Percentiles rank a stretch among this genome's conserved stretches.
phyloP scores from a whole-genome alignment of 1,140 invertebrate genomes.

The Globodera ellingtonae region DNA sequence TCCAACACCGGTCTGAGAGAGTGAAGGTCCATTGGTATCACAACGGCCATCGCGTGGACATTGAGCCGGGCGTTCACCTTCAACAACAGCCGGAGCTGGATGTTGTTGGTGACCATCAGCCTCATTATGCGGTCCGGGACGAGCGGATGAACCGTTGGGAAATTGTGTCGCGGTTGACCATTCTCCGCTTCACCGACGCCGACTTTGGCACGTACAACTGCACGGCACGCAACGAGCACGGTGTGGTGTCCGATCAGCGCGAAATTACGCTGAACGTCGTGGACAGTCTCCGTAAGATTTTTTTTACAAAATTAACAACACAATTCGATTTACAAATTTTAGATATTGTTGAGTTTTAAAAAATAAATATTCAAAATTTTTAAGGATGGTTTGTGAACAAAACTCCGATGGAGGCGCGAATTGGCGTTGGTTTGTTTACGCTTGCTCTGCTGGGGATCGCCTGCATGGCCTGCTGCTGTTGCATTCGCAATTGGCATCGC shows the following conservation, averaged over 20 bases:
- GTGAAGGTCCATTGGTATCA: slow-evolving; percentile 31
- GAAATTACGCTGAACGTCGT: slow-evolving; percentile 7
- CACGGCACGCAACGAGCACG: slow-evolving; percentile 33
- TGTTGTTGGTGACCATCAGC: slow-evolving; percentile 2
- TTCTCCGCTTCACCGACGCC: background rate
- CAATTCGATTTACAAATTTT: background rate
- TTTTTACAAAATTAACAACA: background rate
- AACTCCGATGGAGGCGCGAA: background rate
- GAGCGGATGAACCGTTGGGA: background rate
- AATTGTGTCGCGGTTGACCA: slow-evolving; percentile 14
- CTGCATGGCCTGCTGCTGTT: slow-evolving; percentile 11
- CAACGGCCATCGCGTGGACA: slow-evolving; percentile 24
- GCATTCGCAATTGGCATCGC: background rate
- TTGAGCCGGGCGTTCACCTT: background rate
- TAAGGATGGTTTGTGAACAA: background rate
- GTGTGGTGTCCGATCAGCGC: slow-evolving; percentile 11
- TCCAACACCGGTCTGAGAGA: slow-evolving; percentile 21
- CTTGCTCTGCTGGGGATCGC: background rate
- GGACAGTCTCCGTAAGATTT: slow-evolving; percentile 26
- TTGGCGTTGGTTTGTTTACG: background rate
- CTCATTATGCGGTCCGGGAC: slow-evolving; percentile 13
- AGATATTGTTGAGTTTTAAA: background rate
- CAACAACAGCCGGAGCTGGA: background rate
- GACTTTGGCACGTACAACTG: slow-evolving; percentile 29
- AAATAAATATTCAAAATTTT: background rate